Evolutionary conservation across 2,113 vertebrate species (phyloP), one percentile per base, ranked within the genome.

Genomic region (Microcebus jonahi): DNA sequence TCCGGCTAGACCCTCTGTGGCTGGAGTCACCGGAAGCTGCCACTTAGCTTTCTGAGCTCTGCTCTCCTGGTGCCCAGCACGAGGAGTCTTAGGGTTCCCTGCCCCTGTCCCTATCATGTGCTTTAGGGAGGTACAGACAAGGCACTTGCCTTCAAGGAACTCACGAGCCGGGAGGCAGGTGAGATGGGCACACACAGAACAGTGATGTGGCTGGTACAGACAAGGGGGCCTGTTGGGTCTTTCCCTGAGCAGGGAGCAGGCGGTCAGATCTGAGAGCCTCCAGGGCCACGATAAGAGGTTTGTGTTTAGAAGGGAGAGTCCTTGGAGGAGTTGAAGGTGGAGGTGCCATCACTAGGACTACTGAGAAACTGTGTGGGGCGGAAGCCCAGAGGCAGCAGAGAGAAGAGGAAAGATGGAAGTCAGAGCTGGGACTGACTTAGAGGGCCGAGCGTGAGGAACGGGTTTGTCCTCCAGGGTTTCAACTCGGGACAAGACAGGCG

Each of bases 161-260:
- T 2, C 27, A 67, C 11, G 27, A 83, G 59, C 15, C 29, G 12
- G 48, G 20, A 12, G 34, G 36, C 0, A 0, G 36, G 36, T 45
- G 68, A 68, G 31, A 39, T 1, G 9, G 59, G 9, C 59, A 61
- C 11, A 59, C 23, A 36, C 5, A 1, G 6, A 5, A n/a, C 55
- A 12, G n/a, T 4, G 50, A 55, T 20, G 0, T 11, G 39, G 70
- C 8, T 2, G 1, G 6, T 8, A 45, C 11, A 15, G 13, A 27
- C 14, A 10, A 76, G 23, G 39, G 11, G 59, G 59, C 59, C 6
- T 9, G 12, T 2, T 48, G 39, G 73, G 67, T 14, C 42, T 0
- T 0, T 86, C 48, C 48, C 59, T 45, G 17, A 50, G 75, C 3
- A 39, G 34, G 50, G 1, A 27, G 45, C 48, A 27, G 50, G 5